Conservation (phyloP, 2,797 vertebrate species). For the Myotis pilosus region DNA sequence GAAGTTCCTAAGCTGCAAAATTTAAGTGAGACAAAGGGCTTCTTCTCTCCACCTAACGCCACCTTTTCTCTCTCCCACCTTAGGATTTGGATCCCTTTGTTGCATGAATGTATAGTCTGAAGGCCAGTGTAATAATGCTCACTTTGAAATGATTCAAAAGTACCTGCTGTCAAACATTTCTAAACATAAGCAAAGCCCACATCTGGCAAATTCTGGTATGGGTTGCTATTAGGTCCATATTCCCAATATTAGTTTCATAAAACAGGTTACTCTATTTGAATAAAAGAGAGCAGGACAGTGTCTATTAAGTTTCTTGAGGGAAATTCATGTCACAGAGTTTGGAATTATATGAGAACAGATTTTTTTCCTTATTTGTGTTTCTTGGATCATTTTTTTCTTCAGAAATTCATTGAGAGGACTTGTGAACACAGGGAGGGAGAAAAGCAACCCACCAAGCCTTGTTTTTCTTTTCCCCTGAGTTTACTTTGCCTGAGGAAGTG, state of each 20-base stretch:
- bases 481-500: background rate
- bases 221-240: background rate
- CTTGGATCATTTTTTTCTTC: background rate
- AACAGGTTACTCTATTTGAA: background rate
- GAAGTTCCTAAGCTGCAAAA: background rate
- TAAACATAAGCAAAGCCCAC: conserved; percentile 1
- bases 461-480: background rate
- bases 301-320: background rate
- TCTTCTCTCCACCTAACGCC: background rate
- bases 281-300: background rate
- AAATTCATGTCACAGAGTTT: background rate
- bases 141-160: background rate
- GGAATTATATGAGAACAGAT: background rate
- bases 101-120: background rate
- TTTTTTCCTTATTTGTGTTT: background rate
- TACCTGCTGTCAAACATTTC: background rate
- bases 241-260: conserved; percentile 26
- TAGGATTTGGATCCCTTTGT: background rate
- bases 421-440: background rate
- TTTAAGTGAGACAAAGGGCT: conserved; percentile 1
- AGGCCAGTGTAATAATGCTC: background rate
- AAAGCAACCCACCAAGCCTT: background rate
- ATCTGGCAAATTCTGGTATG: background rate
- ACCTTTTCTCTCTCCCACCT: background rate
- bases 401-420: background rate